Evolutionary conservation across 53 echinoderm and acorn worm species (phyloP), one percentile per base, ranked within the genome.

Genomic region (Actinopyga echinites): DNA sequence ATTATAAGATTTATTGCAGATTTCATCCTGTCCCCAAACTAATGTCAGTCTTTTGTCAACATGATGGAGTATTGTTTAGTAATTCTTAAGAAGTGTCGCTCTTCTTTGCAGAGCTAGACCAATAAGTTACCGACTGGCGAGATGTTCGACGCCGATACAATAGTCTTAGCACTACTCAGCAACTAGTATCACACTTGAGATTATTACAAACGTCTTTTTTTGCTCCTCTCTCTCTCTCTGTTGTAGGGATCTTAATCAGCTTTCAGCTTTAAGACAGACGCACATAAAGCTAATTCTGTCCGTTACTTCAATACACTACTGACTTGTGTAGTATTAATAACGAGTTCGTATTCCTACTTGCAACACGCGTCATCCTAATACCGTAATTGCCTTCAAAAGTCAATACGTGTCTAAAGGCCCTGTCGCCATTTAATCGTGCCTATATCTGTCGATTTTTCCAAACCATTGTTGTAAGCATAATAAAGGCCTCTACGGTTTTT

Each of bases 21-120:
- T n/a, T 42, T 30, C 63, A 40, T 34, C 42, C 30, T 44, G 23
- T 22, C 20, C 7, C 71, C 71, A 63, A 30, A 49, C 49, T 28
- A 63, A 63, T 15, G 40, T 40, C 71, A 42, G 40, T 71, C 71
- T 38, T 71, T 71, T 71, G 71, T 42, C 23, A 71, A 26, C 25
- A 40, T 71, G 71, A 44, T 71, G 71, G 44, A 71, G 71, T 71
- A 71, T 71, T 71, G 71, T 71, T 71, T 71, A 71, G 71, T 42
- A 26, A 71, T 71, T 71, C 43, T 40, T 42, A 44, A 25, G 71
- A 42, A 42, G 44, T 71, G 40, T 71, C 44, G 71, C 71, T 65
- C 25, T 40, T 71, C 71, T 71, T 34, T 34, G 40, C 44, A 34
- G 8, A 44, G 21, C 24, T 44, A 71, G 71, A 71, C 71, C 71